phyloP scores from a whole-genome alignment of 2,888 invertebrate genomes.

The Andrena hattorfiana region DNA sequence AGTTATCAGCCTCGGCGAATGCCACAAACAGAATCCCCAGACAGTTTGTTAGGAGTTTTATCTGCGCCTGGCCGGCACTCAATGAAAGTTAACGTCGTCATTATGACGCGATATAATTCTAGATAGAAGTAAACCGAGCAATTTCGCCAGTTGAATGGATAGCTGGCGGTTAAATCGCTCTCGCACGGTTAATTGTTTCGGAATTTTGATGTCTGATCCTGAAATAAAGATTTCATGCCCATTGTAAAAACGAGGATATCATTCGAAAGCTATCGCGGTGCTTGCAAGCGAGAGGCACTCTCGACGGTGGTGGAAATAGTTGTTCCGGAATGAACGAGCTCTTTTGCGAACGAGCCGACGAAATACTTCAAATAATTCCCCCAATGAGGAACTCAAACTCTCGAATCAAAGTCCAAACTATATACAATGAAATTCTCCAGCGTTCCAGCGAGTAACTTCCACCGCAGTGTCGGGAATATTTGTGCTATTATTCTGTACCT shows the following conservation, averaged over 20 bases:
- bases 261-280: constrained; percentile 7
- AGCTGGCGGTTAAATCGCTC: constrained; percentile 36
- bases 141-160: constrained; percentile 29
- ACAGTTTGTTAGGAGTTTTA: constrained; percentile 39
- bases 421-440: constrained; percentile 1
- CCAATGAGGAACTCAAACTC: constrained; percentile 11
- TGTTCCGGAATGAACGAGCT: constrained; percentile 25
- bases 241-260: neutral
- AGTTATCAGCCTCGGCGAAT: constrained; percentile 3
- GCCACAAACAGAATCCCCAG: neutral
- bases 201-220: constrained; percentile 10
- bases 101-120: constrained; percentile 44
- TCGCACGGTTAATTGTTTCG: constrained; percentile 19
- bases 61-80: neutral
- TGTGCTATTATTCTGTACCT: constrained; percentile 6
- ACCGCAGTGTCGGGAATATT: constrained; percentile 30
- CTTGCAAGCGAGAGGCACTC: neutral
- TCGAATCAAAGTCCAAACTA: constrained; percentile 36
- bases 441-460: constrained; percentile 28
- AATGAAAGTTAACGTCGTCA: constrained; percentile 36
- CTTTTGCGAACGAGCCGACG: constrained; percentile 25
- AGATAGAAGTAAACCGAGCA: constrained; percentile 18
- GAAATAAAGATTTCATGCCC: neutral
- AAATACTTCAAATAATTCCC: constrained; percentile 43
- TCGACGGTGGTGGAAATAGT: neutral